phyloP scores from a whole-genome alignment of 1,140 invertebrate genomes.

The Heliconius eleuchia region DNA sequence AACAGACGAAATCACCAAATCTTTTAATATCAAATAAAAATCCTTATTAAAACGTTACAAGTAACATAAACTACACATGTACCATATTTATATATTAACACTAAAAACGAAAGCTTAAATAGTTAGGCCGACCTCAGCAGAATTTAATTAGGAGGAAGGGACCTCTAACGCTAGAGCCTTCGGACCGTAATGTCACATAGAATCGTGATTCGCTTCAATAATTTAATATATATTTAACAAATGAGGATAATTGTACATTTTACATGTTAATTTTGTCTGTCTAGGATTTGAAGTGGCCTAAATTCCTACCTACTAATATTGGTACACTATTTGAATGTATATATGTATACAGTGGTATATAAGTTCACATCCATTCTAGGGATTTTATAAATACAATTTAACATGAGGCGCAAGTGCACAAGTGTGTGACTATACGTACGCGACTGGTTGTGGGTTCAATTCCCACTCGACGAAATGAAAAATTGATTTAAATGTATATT shows the following conservation, averaged over 20 bases:
- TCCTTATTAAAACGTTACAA: not conserved
- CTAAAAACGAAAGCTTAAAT: constrained; percentile 1
- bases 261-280: not conserved
- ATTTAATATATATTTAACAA: constrained; percentile 21
- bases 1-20: not conserved
- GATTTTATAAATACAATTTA: no score
- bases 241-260: constrained; percentile 10
- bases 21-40: not conserved
- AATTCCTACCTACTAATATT: not conserved
- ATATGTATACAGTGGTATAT: not conserved
- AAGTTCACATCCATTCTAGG: not conserved
- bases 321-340: not conserved
- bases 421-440: no score
- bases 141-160: constrained; percentile 29
- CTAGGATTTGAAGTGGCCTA: not conserved
- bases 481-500: no score
- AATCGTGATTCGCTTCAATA: constrained; percentile 22
- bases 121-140: constrained; percentile 14
- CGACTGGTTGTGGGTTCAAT: no score
- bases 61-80: not conserved
- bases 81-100: not conserved
- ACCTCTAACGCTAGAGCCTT: constrained; percentile 21
- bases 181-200: constrained; percentile 26
- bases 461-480: no score
- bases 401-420: no score